Evolutionary conservation across 2,113 vertebrate species (phyloP).

Genomic region (Corapipo altera): DNA sequence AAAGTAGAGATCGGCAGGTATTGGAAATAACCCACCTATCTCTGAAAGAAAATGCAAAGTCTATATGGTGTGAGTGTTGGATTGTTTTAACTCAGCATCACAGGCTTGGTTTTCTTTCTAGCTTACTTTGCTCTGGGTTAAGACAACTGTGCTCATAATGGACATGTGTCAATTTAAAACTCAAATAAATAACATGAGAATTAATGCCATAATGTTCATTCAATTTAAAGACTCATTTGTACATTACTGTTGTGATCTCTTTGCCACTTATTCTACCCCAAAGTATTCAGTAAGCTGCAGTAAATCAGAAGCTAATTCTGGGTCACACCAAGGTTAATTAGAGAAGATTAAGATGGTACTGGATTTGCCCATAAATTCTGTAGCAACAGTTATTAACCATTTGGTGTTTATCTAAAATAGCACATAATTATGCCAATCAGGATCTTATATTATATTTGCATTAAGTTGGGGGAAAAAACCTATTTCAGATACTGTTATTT

Average conservation of each 20-base stretch:
- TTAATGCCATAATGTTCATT: neutral
- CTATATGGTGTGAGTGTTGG: neutral
- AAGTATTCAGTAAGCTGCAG: neutral
- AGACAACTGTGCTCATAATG: neutral
- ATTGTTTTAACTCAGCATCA: neutral
- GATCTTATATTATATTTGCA: neutral
- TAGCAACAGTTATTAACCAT: neutral
- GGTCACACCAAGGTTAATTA: slow-evolving; percentile 1
- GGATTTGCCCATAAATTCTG: neutral
- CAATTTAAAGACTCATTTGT: neutral
- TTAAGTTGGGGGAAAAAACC: neutral
- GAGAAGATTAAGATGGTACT: neutral
- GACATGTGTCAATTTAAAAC: neutral
- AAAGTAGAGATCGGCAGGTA: slow-evolving; percentile 59
- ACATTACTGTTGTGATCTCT: neutral
- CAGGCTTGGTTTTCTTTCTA: neutral
- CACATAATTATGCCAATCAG: neutral
- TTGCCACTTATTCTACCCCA: neutral
- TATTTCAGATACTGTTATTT: neutral
- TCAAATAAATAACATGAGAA: neutral
- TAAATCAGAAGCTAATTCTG: neutral
- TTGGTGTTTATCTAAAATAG: neutral
- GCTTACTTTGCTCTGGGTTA: neutral
- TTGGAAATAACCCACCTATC: slow-evolving; percentile 42
- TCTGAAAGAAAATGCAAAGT: slow-evolving; percentile 26